Conservation (phyloP, 2,797 vertebrate species). For the Sternotherus odoratus region DNA sequence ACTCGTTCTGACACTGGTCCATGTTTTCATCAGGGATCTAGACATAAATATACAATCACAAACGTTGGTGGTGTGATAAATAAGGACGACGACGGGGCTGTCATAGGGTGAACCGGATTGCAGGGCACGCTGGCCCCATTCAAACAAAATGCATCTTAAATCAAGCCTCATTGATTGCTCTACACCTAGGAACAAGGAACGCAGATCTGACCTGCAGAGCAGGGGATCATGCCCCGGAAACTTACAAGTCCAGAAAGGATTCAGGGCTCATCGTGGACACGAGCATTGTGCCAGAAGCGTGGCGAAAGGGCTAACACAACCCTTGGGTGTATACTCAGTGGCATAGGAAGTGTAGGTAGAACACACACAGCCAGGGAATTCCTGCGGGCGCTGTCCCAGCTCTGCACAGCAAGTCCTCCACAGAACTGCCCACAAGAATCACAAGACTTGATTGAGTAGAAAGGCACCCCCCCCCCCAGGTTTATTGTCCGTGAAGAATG, state of each 20-base stretch:
- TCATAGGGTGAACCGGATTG: too few relatives aligned
- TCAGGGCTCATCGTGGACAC: background rate
- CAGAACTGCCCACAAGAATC: too few relatives aligned
- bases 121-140: background rate
- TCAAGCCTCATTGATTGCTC: background rate
- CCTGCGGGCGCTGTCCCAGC: too few relatives aligned
- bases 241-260: too few relatives aligned
- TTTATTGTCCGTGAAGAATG: too few relatives aligned
- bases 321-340: background rate
- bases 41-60: background rate
- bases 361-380: too few relatives aligned
- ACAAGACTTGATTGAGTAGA: too few relatives aligned
- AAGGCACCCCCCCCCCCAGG: too few relatives aligned
- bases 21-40: background rate
- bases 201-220: background rate
- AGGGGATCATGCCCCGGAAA: background rate
- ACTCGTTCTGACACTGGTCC: background rate
- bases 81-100: too few relatives aligned
- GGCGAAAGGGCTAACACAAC: background rate
- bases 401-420: too few relatives aligned
- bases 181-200: background rate
- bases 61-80: background rate
- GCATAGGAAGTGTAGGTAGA: too few relatives aligned
- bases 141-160: background rate
- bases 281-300: background rate